Evolutionary conservation across 2,797 vertebrate genomes (phyloP).

Genomic region (Alectoris magna): DNA sequence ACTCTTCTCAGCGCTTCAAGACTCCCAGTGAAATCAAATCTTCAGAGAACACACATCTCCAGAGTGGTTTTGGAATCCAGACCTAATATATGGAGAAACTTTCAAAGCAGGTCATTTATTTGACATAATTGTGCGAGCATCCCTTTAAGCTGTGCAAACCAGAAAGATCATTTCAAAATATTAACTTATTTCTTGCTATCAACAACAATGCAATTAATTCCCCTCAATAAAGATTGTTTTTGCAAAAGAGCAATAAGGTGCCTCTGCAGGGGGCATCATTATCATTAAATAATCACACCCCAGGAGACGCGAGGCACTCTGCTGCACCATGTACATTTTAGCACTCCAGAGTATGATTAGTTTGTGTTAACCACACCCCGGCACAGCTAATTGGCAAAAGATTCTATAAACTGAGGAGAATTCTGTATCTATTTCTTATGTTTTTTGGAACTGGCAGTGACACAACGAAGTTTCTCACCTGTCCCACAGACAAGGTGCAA

Average conservation of each 20-base stretch:
- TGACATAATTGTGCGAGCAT: slow-evolving; percentile 67
- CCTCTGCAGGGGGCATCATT: slow-evolving; percentile 77
- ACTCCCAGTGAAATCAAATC: slow-evolving; percentile 33
- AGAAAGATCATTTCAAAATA: slow-evolving; percentile 75
- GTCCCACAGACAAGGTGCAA: not conserved
- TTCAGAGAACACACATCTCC: slow-evolving; percentile 5
- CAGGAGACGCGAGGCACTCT: slow-evolving; percentile 66
- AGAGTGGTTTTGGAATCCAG: slow-evolving; percentile 38
- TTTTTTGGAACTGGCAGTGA: not conserved
- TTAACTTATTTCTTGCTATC: slow-evolving; percentile 77
- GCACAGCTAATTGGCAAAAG: slow-evolving; percentile 59
- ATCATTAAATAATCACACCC: slow-evolving; percentile 79
- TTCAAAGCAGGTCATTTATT: slow-evolving; percentile 72
- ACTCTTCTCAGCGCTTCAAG: slow-evolving; percentile 51
- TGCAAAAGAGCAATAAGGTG: slow-evolving; percentile 79
- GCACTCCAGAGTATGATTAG: slow-evolving; percentile 73
- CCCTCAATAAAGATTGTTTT: slow-evolving; percentile 77
- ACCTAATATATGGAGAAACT: slow-evolving; percentile 49
- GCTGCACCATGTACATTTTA: slow-evolving; percentile 71
- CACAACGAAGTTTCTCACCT: not conserved
- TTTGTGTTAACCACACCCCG: slow-evolving; percentile 72
- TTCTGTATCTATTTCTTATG: not conserved
- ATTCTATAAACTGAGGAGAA: slow-evolving; percentile 5
- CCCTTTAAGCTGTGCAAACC: slow-evolving; percentile 56
- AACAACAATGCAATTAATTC: slow-evolving; percentile 81